Evolutionary conservation across 2,797 vertebrate genomes (phyloP).

Genomic region (Podarcis lilfordi): DNA sequence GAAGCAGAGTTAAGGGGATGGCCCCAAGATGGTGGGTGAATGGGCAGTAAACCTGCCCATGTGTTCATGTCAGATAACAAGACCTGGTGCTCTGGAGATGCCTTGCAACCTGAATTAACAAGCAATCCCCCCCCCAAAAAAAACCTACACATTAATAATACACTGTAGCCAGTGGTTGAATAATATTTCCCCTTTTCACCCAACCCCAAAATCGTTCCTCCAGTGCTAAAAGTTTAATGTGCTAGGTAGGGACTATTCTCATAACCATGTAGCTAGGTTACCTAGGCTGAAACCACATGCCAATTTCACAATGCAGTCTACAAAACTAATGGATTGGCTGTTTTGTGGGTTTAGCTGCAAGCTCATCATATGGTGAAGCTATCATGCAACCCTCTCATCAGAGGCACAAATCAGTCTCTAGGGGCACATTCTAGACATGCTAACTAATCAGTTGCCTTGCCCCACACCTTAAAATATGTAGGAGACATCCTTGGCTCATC

Average conservation of each 20-base stretch:
- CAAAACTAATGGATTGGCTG: neutral
- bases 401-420: neutral
- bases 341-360: neutral
- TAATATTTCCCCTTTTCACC: neutral
- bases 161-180: no score
- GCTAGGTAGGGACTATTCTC: neutral
- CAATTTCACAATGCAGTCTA: neutral
- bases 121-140: neutral
- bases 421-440: neutral
- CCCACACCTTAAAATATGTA: neutral
- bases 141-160: neutral
- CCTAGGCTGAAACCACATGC: neutral
- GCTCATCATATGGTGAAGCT: neutral
- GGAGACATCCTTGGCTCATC: neutral
- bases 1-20: neutral
- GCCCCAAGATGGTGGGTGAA: neutral
- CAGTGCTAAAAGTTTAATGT: neutral
- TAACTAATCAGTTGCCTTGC: neutral
- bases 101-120: neutral
- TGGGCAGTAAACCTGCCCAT: neutral
- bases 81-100: neutral
- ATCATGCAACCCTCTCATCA: neutral
- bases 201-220: neutral
- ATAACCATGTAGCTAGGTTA: neutral
- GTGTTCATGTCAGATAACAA: neutral